phyloP scores from a whole-genome alignment of 1,140 invertebrate species.

The roundworm (Caenorhabditis elegans) region DNA sequence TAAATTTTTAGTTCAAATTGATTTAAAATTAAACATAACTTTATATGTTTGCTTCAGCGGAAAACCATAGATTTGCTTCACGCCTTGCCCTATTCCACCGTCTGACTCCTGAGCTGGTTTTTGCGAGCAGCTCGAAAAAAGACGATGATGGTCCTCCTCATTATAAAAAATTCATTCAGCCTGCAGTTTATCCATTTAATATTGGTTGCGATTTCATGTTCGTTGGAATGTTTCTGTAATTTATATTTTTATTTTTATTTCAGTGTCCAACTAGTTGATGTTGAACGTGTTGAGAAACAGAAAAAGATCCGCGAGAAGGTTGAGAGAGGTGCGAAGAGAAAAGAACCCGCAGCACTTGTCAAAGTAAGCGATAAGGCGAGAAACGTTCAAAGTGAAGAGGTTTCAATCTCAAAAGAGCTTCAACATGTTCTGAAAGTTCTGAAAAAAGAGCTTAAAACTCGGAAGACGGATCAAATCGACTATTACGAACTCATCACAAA shows the following conservation, averaged over 20 bases:
- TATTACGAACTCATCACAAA: slow-evolving; percentile 1
- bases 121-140: no score
- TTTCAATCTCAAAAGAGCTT: not conserved
- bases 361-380: not conserved
- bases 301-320: not conserved
- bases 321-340: not conserved
- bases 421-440: not conserved
- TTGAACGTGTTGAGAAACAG: not conserved
- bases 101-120: not conserved
- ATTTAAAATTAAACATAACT: no score
- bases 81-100: not conserved
- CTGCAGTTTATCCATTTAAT: slow-evolving; percentile 12
- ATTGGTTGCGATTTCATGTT: not conserved
- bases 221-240: no score
- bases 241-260: not conserved
- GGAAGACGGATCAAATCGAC: not conserved
- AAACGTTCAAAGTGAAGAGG: not conserved
- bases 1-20: not conserved
- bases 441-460: not conserved
- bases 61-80: not conserved
- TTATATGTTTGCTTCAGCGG: not conserved
- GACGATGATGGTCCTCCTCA: no score
- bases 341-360: not conserved
- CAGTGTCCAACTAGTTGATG: not conserved
- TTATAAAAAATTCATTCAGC: not conserved